A percentile compares a stretch with the other conserved stretches of the same genome.
phyloP scores from a whole-genome alignment of 2,888 invertebrate species.

The Catocala fraxini region DNA sequence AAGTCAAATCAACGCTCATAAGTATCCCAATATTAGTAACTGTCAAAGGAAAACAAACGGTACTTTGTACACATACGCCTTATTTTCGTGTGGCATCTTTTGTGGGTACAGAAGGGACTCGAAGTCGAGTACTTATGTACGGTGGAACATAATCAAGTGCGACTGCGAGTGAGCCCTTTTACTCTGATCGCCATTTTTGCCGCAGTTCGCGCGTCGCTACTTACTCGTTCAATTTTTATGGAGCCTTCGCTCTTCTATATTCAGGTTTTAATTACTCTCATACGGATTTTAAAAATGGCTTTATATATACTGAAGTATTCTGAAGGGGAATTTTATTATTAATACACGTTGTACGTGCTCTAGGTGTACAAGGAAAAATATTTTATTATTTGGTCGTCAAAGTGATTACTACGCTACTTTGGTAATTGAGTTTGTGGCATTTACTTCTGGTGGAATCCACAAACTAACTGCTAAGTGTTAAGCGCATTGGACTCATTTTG shows the following conservation, averaged over 20 bases:
- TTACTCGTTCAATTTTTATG: conserved; percentile 44
- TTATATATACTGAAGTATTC: too few species aligned
- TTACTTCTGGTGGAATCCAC: too few species aligned
- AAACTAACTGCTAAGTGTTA: too few species aligned
- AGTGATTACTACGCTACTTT: too few species aligned
- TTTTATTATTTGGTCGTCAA: too few species aligned
- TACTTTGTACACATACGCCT: conserved; percentile 39
- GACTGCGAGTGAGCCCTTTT: conserved; percentile 56
- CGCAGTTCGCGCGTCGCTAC: conserved; percentile 40
- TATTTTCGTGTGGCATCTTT: conserved; percentile 43
- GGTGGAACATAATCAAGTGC: conserved; percentile 66
- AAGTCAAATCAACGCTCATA: conserved; percentile 37
- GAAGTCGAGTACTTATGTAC: conserved; percentile 52
- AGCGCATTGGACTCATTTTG: too few species aligned
- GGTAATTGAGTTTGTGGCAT: too few species aligned
- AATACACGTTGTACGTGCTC: too few species aligned
- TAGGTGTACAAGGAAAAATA: too few species aligned
- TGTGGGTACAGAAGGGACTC: conserved; percentile 28
- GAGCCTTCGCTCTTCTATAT: conserved; percentile 43
- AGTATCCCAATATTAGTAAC: conserved; percentile 19
- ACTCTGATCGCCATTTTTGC: conserved; percentile 58
- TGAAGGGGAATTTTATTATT: too few species aligned
- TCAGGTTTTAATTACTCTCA: conserved; percentile 38
- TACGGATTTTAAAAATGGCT: conserved; percentile 13
- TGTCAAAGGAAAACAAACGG: conserved; percentile 43